phyloP scores from a whole-genome alignment of 2,888 invertebrate genomes.

The Lamellibrachia columna region DNA sequence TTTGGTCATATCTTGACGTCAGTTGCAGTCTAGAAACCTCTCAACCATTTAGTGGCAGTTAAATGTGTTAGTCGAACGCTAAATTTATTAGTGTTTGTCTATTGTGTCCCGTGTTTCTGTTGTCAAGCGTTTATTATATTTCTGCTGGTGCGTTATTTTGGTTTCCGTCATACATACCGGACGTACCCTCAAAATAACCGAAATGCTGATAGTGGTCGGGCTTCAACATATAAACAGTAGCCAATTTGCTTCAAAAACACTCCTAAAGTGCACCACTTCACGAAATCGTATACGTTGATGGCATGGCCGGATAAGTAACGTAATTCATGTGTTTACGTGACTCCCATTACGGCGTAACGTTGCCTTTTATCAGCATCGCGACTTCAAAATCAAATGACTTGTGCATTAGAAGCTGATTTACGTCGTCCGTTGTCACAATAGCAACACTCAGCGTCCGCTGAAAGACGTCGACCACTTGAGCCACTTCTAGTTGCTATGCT shows the following conservation, averaged over 20 bases:
- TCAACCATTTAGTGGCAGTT: background rate
- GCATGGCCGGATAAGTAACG: background rate
- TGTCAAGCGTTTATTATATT: background rate
- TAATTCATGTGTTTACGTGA: background rate
- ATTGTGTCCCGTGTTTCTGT: background rate
- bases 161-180: background rate
- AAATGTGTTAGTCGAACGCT: background rate
- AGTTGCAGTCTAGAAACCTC: too few species aligned
- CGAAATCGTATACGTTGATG: too few species aligned
- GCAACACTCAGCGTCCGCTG: background rate
- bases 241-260: background rate
- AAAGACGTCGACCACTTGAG: background rate
- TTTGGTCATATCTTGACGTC: background rate
- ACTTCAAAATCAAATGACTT: background rate
- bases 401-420: background rate
- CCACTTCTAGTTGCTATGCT: background rate
- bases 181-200: background rate
- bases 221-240: background rate
- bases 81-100: background rate
- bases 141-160: background rate
- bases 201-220: background rate
- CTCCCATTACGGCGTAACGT: background rate
- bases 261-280: background rate
- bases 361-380: background rate
- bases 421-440: background rate